Percentiles rank a stretch among this genome's conserved stretches.
These are phyloP conservation scores for Macrocentrus cingulum DNA, from an alignment of 1,140 invertebrate genomes.

Conservation along the genomic window DNA sequence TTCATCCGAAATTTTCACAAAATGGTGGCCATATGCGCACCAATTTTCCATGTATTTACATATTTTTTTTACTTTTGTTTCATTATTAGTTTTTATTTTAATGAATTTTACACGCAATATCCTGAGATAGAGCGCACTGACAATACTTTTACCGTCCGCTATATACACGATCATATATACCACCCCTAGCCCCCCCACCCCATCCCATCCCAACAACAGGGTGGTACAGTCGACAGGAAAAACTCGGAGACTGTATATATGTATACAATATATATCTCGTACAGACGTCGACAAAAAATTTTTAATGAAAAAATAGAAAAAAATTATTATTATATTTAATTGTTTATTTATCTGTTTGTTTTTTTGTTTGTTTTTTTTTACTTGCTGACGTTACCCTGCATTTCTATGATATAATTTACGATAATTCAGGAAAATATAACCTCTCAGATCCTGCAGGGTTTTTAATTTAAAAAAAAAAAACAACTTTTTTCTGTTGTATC, in stretches of 20 bases:
- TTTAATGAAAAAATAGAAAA: not conserved
- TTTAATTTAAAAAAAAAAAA: too few species aligned
- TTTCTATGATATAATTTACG: too few species aligned
- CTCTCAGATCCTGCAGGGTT: too few species aligned
- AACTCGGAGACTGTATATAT: not conserved
- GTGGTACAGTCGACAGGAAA: conserved; percentile 24
- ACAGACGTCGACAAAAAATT: conserved; percentile 15
- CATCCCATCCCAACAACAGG: conserved; percentile 44
- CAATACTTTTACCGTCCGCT: conserved; percentile 55
- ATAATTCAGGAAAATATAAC: too few species aligned
- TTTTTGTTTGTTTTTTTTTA: too few species aligned
- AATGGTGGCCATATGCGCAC: conserved; percentile 41
- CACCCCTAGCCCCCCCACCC: conserved; percentile 49
- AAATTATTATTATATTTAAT: too few species aligned
- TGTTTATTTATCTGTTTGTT: too few species aligned
- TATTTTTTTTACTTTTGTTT: conserved; percentile 31
- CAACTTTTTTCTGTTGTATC: too few species aligned
- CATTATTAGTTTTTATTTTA: conserved; percentile 35
- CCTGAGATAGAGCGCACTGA: conserved; percentile 55
- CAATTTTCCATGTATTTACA: conserved; percentile 50
- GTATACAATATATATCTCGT: not conserved
- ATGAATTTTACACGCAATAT: conserved; percentile 42
- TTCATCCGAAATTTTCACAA: conserved; percentile 47
- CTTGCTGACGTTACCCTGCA: too few species aligned
- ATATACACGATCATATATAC: conserved; percentile 60